These are phyloP conservation scores for Thera obeliscata DNA, from an alignment of 2,888 invertebrate species.

Conservation along the genomic window DNA sequence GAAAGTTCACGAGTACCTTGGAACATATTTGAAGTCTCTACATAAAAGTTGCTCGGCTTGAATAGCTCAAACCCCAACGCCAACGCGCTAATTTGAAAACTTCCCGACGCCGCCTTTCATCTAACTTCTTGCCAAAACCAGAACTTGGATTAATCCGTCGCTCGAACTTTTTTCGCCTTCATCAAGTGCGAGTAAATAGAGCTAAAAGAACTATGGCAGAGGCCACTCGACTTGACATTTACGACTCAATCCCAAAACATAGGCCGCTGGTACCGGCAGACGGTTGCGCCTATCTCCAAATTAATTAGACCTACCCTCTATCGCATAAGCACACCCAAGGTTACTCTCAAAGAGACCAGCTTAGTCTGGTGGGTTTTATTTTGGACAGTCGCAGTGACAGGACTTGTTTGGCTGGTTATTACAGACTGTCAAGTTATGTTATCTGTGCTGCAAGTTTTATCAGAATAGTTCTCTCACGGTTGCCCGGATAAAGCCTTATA, in stretches of 20 bases:
- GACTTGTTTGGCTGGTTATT: constrained; percentile 72
- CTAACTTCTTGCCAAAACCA: constrained; percentile 60
- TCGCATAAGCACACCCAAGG: constrained; percentile 30
- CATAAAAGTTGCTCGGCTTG: constrained; percentile 1
- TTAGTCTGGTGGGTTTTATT: constrained; percentile 58
- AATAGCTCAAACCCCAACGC: constrained; percentile 3
- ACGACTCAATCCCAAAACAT: constrained; percentile 82
- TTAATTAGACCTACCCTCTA: constrained; percentile 63
- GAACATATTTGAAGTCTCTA: constrained; percentile 1
- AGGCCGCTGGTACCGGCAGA: constrained; percentile 59
- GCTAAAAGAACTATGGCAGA: constrained; percentile 69
- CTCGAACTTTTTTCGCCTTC: constrained; percentile 61
- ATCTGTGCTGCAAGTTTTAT: constrained; percentile 69
- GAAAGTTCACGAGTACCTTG: background rate
- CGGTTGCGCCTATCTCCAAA: constrained; percentile 67
- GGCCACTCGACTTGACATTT: constrained; percentile 79
- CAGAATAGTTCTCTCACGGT: constrained; percentile 65
- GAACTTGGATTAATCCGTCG: constrained; percentile 59
- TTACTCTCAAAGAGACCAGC: constrained; percentile 47
- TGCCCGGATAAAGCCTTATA: background rate
- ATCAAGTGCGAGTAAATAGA: constrained; percentile 71
- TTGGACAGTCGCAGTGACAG: constrained; percentile 72
- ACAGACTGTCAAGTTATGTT: constrained; percentile 73
- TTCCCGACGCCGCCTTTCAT: constrained; percentile 60
- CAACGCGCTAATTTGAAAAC: constrained; percentile 59